Percentiles rank a stretch among this genome's conserved stretches.
These are phyloP conservation scores for Probosciger aterrimus DNA, from an alignment of 2,113 vertebrate species.

Conservation along the genomic window DNA sequence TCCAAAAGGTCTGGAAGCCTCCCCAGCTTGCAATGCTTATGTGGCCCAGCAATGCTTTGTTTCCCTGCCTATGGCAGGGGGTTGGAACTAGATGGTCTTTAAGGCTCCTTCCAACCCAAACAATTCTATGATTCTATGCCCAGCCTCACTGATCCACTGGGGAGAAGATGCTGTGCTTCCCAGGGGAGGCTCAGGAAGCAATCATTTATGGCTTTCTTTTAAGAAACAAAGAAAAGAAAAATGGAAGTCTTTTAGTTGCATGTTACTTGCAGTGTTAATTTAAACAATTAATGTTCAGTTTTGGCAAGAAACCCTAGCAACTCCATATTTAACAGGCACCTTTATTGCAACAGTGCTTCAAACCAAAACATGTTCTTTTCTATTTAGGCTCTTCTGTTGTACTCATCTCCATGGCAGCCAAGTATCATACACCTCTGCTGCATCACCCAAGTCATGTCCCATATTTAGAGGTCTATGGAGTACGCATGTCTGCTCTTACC, in stretches of 20 bases:
- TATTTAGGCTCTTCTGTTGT: background rate
- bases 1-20: background rate
- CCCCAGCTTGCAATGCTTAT: background rate
- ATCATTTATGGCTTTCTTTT: background rate
- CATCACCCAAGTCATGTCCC: background rate
- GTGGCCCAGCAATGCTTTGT: background rate
- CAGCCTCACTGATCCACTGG: fast-evolving
- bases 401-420: background rate
- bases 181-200: background rate
- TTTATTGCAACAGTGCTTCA: background rate
- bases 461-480: background rate
- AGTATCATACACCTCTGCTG: background rate
- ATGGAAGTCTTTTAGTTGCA: background rate
- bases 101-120: background rate
- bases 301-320: background rate
- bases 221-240: background rate
- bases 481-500: background rate
- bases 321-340: background rate
- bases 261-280: constrained; percentile 27
- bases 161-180: background rate
- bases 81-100: background rate
- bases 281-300: constrained; percentile 47
- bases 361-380: background rate
- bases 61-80: background rate
- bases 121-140: background rate